phyloP scores from a whole-genome alignment of 1,140 invertebrate genomes.

The Lanistes nyassanus region DNA sequence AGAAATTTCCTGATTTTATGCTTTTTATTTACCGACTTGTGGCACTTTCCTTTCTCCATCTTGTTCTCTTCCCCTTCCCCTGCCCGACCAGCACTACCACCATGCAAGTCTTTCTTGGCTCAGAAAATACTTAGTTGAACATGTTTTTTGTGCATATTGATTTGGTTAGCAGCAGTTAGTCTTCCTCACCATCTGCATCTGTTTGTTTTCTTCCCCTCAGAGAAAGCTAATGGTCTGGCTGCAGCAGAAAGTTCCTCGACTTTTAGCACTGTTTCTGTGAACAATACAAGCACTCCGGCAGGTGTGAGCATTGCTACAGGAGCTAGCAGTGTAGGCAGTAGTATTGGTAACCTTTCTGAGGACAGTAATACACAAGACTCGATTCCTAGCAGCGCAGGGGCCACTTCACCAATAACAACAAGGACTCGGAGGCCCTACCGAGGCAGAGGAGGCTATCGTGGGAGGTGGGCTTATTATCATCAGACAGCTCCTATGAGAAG shows the following conservation, averaged over 20 bases:
- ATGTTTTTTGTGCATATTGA: not conserved
- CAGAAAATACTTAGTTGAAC: no score
- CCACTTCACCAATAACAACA: slow-evolving; percentile 22
- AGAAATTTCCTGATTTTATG: no score
- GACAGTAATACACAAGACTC: slow-evolving; percentile 62
- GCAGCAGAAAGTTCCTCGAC: not conserved
- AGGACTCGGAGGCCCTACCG: slow-evolving; percentile 15
- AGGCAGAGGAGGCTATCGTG: slow-evolving; percentile 32
- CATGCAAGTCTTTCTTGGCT: no score
- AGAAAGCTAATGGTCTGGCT: not conserved
- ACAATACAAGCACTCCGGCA: slow-evolving; percentile 18
- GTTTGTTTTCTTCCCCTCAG: no score
- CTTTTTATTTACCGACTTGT: no score
- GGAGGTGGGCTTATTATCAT: slow-evolving; percentile 38
- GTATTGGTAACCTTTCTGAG: slow-evolving; percentile 54
- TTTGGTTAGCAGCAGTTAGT: not conserved
- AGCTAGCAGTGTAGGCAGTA: slow-evolving; percentile 24
- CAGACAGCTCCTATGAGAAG: slow-evolving; percentile 60
- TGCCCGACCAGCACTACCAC: no score
- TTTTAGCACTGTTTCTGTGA: slow-evolving; percentile 10
- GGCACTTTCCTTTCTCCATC: no score
- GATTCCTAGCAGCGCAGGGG: slow-evolving; percentile 36
- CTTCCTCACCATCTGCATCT: not conserved
- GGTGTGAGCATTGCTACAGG: not conserved
- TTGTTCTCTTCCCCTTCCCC: no score